These are phyloP conservation scores for Phylloscopus whistleri DNA, from an alignment of 2,113 vertebrate species.

Conservation along the genomic window DNA sequence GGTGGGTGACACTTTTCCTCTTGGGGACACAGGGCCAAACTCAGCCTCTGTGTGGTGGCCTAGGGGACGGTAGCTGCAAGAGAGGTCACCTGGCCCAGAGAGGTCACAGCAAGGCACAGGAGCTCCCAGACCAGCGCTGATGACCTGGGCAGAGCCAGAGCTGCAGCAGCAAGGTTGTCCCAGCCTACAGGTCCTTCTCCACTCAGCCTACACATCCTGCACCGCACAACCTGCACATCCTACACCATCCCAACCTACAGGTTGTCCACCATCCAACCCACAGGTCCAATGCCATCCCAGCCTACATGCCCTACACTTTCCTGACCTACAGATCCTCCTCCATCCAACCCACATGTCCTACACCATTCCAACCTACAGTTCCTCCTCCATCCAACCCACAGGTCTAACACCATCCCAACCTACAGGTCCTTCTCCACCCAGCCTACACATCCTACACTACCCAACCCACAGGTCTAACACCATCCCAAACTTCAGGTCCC, in stretches of 20 bases:
- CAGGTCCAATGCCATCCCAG: no score
- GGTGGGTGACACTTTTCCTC: background rate
- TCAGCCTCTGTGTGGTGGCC: background rate
- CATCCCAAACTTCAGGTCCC: background rate
- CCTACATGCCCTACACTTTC: no score
- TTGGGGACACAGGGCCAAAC: background rate
- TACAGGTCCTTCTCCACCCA: background rate
- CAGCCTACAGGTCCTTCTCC: background rate
- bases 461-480: background rate
- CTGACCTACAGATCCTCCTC: no score
- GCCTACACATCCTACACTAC: background rate
- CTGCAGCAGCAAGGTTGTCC: background rate
- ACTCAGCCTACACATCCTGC: background rate
- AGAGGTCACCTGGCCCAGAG: background rate
- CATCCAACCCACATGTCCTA: no score
- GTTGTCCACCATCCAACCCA: no score
- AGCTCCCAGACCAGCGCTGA: background rate
- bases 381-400: no score
- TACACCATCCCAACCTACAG: no score
- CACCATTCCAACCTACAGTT: background rate
- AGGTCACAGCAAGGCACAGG: background rate
- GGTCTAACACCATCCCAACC: background rate
- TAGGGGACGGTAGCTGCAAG: background rate
- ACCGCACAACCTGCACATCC: accelerated
- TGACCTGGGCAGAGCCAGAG: background rate